Evolutionary conservation across 2,888 invertebrate species (phyloP).

Genomic region (Aspidiotus destructor): DNA sequence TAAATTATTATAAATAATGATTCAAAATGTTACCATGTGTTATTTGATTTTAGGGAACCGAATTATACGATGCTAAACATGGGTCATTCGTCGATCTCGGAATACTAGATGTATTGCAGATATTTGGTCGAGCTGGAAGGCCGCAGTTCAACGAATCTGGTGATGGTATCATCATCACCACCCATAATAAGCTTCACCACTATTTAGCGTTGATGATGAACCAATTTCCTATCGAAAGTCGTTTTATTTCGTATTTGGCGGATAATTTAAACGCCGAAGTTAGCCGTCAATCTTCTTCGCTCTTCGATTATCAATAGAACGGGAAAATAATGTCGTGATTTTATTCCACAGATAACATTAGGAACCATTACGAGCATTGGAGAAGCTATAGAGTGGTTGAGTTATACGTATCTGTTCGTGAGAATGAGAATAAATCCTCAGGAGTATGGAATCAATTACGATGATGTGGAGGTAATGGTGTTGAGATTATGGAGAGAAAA

Average conservation of each 20-base stretch:
- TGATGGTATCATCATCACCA: slow-evolving; percentile 89
- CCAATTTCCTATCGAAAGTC: slow-evolving; percentile 96
- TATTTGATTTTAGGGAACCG: slow-evolving; percentile 63
- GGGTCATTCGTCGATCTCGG: slow-evolving; percentile 90
- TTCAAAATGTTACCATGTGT: background rate
- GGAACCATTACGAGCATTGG: slow-evolving; percentile 94
- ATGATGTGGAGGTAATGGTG: slow-evolving; percentile 42
- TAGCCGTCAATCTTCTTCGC: slow-evolving; percentile 35
- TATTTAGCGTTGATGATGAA: slow-evolving; percentile 89
- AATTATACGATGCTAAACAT: slow-evolving; percentile 92
- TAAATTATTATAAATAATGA: background rate
- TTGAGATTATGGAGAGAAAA: background rate
- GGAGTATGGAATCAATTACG: slow-evolving; percentile 58
- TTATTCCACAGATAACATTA: slow-evolving; percentile 58
- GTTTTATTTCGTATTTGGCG: slow-evolving; percentile 79
- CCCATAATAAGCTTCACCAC: slow-evolving; percentile 81
- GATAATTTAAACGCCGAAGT: slow-evolving; percentile 99
- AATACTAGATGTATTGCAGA: slow-evolving; percentile 94
- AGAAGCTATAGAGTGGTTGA: slow-evolving; percentile 96
- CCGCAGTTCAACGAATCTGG: slow-evolving; percentile 95
- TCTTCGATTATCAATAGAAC: no score
- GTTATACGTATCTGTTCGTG: slow-evolving; percentile 91
- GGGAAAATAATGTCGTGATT: background rate
- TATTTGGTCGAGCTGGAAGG: slow-evolving; percentile 95
- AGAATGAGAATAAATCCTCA: slow-evolving; percentile 86